Evolutionary conservation across 2,888 invertebrate species (phyloP), one percentile per base, ranked within the genome.

Genomic region (Pegoplata infirma): DNA sequence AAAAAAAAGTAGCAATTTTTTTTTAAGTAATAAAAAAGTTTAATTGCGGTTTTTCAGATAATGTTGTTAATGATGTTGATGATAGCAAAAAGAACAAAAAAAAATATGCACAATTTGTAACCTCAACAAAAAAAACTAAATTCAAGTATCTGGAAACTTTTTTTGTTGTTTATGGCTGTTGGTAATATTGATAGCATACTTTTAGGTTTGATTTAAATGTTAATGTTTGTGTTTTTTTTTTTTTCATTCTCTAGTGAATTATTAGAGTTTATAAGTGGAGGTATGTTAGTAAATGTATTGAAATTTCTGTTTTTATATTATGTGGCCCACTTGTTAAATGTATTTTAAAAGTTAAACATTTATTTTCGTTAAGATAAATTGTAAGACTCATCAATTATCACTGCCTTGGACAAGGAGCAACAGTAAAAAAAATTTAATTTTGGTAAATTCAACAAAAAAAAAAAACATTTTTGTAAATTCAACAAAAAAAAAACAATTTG

Each of bases 311-410:
- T 19, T 19, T 12, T 47, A 19, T 16, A n/a, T 46, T n/a, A 12
- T 44, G 16, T 44, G 1, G 19, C 12, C 40, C 16, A 19, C 66
- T 67, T 53, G 67, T 61, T 68, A 19, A 75, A 67, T 61, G 49
- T 68, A 36, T 63, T 49, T 68, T 63, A 63, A 68, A 68, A 68
- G 61, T 68, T 56, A 10, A 68, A 55, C 59, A 75, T 67, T 67
- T 53, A 74, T 68, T 74, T 61, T 46, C 55, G 61, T 67, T 67
- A 68, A 56, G 53, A 61, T 68, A 68, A 75, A 75, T 68, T 46
- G 55, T 61, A 55, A 25, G 46, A 16, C 68, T 68, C 74, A 75
- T 75, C 61, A 68, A 68, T 75, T 74, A 74, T 67, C 36, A n/a
- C 17, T 59, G 59, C 19, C 32, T 25, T 51, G 12, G 16, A 59